Evolutionary conservation across 2,797 vertebrate species (phyloP).

Genomic region (Notoglanidium macrostoma): DNA sequence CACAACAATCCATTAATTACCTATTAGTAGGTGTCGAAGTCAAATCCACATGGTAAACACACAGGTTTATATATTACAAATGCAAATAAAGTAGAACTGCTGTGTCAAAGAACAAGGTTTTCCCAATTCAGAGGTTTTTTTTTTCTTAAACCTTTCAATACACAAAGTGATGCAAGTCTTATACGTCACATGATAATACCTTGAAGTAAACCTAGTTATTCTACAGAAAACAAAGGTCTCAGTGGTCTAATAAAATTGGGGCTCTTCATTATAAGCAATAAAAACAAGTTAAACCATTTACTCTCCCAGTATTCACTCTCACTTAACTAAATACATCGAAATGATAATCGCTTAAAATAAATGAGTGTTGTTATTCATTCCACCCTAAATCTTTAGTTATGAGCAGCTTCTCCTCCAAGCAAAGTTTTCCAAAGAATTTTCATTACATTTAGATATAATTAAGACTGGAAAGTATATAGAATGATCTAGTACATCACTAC

Average conservation of each 20-base stretch:
- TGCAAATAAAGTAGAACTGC: neutral
- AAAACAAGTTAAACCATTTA: neutral
- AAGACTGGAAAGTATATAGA: conserved; percentile 30
- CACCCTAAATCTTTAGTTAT: neutral
- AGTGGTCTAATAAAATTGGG: neutral
- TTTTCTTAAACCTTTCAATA: neutral
- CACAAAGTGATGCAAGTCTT: conserved; percentile 1
- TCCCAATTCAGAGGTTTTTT: neutral
- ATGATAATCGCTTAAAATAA: neutral
- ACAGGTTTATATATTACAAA: conserved; percentile 3
- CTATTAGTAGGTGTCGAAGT: neutral
- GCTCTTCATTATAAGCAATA: conserved; percentile 17
- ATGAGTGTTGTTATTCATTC: conserved; percentile 18
- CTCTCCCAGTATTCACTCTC: neutral
- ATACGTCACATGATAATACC: neutral
- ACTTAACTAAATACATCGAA: neutral
- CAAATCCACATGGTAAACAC: conserved; percentile 11
- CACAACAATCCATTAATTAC: neutral
- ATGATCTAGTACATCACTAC: conserved; percentile 8
- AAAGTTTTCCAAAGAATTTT: conserved; percentile 13
- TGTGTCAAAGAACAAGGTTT: neutral
- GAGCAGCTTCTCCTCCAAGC: conserved; percentile 4
- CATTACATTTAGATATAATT: conserved; percentile 29
- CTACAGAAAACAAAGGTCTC: neutral
- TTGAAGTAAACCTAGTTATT: neutral